Percentiles rank a stretch among this genome's conserved stretches.
Evolutionary conservation across 1,140 invertebrate species (phyloP).

Genomic region (Metaphire vulgaris): DNA sequence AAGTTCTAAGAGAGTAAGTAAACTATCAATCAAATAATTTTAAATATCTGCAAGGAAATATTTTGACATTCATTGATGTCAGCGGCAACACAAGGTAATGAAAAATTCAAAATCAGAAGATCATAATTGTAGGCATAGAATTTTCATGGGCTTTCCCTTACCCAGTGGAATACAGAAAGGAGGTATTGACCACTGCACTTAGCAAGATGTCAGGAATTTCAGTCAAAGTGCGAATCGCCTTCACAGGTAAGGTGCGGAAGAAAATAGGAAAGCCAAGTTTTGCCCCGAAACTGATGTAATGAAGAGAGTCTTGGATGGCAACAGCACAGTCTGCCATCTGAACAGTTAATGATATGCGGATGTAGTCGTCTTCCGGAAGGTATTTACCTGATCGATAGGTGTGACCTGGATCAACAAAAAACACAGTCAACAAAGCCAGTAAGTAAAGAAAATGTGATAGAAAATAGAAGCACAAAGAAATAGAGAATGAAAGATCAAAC

Average conservation of each 20-base stretch:
- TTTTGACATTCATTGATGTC: too few species aligned
- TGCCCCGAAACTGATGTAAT: constrained; percentile 34
- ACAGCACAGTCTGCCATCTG: constrained; percentile 35
- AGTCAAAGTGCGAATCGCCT: constrained; percentile 24
- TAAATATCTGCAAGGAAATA: too few species aligned
- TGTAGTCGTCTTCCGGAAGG: constrained; percentile 34
- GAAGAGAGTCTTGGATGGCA: constrained; percentile 21
- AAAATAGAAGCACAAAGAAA: too few species aligned
- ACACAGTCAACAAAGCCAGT: too few species aligned
- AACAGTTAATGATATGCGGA: constrained; percentile 35
- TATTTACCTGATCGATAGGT: constrained; percentile 29
- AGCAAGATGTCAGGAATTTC: constrained; percentile 34
- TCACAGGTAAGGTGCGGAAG: constrained; percentile 31
- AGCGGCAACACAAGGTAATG: too few species aligned
- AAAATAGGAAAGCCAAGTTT: constrained; percentile 33
- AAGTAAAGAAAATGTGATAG: too few species aligned
- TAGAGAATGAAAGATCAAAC: too few species aligned
- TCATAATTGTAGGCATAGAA: too few species aligned
- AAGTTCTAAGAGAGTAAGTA: too few species aligned
- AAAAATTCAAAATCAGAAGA: too few species aligned
- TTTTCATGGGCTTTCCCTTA: constrained; percentile 30
- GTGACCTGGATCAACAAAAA: constrained; percentile 24
- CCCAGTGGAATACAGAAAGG: constrained; percentile 29
- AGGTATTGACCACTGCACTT: constrained; percentile 29
- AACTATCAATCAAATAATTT: too few species aligned